Conservation (phyloP, 1,140 invertebrate genomes). For the Odontomachus brunneus region DNA sequence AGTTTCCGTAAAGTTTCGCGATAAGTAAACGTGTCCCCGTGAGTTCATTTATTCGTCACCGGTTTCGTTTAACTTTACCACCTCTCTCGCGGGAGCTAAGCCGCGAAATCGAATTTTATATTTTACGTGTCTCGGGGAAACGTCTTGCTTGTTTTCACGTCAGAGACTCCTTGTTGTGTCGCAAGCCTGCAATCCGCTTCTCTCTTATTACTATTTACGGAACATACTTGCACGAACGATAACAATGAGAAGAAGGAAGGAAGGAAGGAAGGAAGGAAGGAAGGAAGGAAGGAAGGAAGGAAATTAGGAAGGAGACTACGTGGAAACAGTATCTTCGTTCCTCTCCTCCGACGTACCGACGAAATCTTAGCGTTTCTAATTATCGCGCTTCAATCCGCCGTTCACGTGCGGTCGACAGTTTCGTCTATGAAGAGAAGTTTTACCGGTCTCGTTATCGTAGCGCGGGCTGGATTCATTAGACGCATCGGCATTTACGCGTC, state of each 20-base stretch:
- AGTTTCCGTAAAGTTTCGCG: conserved; percentile 3
- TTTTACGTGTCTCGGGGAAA: conserved; percentile 65
- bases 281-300: neutral
- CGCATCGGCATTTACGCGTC: conserved; percentile 34
- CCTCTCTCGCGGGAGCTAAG: conserved; percentile 49
- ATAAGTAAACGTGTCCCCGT: neutral
- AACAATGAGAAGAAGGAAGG: neutral
- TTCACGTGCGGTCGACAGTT: neutral
- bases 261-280: neutral
- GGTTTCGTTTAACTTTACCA: conserved; percentile 61
- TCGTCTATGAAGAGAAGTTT: neutral
- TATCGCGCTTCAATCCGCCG: conserved; percentile 31
- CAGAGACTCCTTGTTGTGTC: conserved; percentile 10
- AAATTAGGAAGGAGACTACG: neutral
- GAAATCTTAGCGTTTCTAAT: conserved; percentile 17
- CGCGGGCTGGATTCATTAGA: conserved; percentile 28
- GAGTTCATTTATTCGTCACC: conserved; percentile 64
- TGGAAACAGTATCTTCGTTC: neutral
- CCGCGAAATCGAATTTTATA: conserved; percentile 70
- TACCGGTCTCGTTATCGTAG: neutral
- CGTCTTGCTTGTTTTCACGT: conserved; percentile 41
- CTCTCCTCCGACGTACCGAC: neutral
- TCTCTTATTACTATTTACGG: conserved; percentile 36
- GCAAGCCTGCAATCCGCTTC: conserved; percentile 1
- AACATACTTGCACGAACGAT: neutral